phyloP scores from a whole-genome alignment of 2,113 vertebrate species.

The Stigmatopora argus region DNA sequence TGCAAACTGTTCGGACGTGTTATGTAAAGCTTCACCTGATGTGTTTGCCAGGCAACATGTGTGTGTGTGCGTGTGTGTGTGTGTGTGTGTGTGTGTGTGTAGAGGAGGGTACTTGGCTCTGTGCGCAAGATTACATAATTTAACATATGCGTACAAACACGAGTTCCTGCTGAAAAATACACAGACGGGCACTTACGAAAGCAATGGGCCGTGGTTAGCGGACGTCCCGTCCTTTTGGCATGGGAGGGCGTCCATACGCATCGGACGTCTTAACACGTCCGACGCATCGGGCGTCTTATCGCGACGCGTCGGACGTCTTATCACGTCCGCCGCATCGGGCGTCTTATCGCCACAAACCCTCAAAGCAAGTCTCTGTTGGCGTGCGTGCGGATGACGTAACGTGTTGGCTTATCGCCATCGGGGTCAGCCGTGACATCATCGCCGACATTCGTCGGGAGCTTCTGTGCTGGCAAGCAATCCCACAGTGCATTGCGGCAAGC shows the following conservation, averaged over 20 bases:
- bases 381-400: too few relatives aligned
- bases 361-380: too few relatives aligned
- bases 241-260: background rate
- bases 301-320: too few relatives aligned
- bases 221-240: too few relatives aligned
- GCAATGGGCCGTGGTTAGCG: too few relatives aligned
- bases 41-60: background rate
- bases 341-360: too few relatives aligned
- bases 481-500: background rate
- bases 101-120: conserved; percentile 30
- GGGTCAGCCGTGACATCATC: background rate
- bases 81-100: background rate
- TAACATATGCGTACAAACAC: background rate
- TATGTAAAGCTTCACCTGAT: too few relatives aligned
- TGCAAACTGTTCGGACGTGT: background rate
- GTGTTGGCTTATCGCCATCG: too few relatives aligned
- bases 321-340: too few relatives aligned
- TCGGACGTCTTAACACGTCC: too few relatives aligned
- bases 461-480: background rate
- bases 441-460: background rate
- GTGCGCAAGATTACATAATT: conserved; percentile 29
- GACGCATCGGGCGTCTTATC: too few relatives aligned
- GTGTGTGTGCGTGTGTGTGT: background rate
- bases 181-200: background rate
- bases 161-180: too few relatives aligned